A percentile compares a stretch with the other conserved stretches of the same genome.
Conservation (phyloP, 2,888 invertebrate genomes). For the Saturnia pavonia region DNA sequence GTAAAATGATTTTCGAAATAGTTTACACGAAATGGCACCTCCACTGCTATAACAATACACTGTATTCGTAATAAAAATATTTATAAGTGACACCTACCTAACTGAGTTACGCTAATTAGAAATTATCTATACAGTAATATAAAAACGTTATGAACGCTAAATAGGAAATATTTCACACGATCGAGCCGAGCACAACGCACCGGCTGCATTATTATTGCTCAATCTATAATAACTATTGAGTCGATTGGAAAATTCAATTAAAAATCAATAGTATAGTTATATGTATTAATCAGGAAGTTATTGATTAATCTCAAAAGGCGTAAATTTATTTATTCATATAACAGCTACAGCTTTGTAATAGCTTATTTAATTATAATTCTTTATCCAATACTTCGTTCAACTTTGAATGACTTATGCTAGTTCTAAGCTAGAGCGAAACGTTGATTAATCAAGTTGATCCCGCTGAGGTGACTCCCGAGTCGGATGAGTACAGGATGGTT, state of each 20-base stretch:
- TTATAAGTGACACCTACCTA: conserved; percentile 65
- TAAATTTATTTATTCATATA: conserved; percentile 50
- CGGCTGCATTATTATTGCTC: conserved; percentile 61
- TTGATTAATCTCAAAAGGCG: conserved; percentile 65
- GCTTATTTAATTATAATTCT: conserved; percentile 52
- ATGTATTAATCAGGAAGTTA: conserved; percentile 41
- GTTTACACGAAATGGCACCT: conserved; percentile 70
- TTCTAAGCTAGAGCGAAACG: conserved; percentile 59
- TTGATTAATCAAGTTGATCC: conserved; percentile 68
- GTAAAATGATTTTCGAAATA: conserved; percentile 39
- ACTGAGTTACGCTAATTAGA: conserved; percentile 58
- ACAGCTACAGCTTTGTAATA: conserved; percentile 63
- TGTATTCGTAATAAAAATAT: conserved; percentile 55
- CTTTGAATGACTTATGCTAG: conserved; percentile 58
- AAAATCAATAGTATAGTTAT: conserved; percentile 35
- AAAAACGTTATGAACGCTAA: conserved; percentile 55
- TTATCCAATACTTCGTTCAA: conserved; percentile 63
- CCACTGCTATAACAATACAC: conserved; percentile 58
- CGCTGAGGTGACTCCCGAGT: conserved; percentile 50
- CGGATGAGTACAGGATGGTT: conserved; percentile 38
- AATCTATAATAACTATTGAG: conserved; percentile 42
- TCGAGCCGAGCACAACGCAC: conserved; percentile 38
- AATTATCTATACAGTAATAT: conserved; percentile 61
- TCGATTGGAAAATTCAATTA: conserved; percentile 39
- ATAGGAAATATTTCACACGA: conserved; percentile 53